Conservation (phyloP, 2,113 vertebrate genomes). For the Alethe castanea region DNA sequence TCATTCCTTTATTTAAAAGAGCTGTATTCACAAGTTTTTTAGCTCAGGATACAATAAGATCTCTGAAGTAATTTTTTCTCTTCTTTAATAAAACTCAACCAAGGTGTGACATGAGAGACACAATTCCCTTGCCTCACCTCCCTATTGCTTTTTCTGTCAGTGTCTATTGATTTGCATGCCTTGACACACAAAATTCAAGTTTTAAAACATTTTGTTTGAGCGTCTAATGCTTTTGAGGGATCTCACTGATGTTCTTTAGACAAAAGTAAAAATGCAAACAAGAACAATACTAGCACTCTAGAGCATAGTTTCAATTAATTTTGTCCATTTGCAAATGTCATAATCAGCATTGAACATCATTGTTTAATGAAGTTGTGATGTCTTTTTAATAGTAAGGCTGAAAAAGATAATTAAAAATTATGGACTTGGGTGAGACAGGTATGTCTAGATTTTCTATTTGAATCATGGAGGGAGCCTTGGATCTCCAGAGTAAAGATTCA, state of each 20-base stretch:
- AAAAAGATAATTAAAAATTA: not conserved
- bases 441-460: not conserved
- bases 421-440: not conserved
- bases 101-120: not conserved
- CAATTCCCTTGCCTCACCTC: not conserved
- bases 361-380: not conserved
- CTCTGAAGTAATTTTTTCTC: not conserved
- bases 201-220: not conserved
- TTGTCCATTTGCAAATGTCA: not conserved
- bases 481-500: not conserved
- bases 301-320: not conserved
- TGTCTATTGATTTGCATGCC: not conserved
- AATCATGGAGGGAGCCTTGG: not conserved
- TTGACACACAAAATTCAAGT: not conserved
- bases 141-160: not conserved
- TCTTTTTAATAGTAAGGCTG: not conserved
- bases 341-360: not conserved
- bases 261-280: not conserved
- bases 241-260: not conserved
- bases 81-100: not conserved
- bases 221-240: not conserved
- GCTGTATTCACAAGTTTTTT: not conserved
- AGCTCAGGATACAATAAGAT: not conserved
- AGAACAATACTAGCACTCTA: not conserved
- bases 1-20: not conserved